Conservation (phyloP, 1,140 invertebrate species). For the Acyrthosiphon pisum region DNA sequence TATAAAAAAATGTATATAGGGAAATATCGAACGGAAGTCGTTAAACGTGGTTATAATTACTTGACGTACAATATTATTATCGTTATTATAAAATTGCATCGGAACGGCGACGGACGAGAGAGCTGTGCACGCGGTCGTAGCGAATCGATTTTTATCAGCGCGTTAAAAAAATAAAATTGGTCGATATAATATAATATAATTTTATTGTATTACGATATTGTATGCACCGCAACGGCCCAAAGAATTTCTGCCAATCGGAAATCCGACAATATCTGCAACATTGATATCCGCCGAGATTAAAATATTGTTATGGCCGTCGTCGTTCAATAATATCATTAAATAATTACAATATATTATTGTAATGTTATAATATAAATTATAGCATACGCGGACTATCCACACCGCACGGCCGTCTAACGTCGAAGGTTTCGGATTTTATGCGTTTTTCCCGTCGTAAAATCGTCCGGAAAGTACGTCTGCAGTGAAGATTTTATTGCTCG, state of each 20-base stretch:
- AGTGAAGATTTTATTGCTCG: not conserved
- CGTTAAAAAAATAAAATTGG: not conserved
- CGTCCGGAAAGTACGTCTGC: not conserved
- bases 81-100: not conserved
- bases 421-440: conserved; percentile 33
- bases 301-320: not conserved
- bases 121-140: conserved; percentile 4
- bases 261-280: not conserved
- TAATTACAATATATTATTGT: conserved; percentile 21
- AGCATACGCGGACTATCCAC: not conserved
- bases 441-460: conserved; percentile 45
- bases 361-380: not conserved
- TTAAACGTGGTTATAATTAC: not conserved
- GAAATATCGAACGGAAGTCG: not conserved
- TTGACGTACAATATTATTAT: not conserved
- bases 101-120: not conserved
- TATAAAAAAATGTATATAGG: too few species aligned
- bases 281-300: not conserved
- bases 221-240: not conserved
- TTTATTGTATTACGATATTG: too few species aligned
- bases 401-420: not conserved
- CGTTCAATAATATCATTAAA: conserved; percentile 10
- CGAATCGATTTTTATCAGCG: conserved; percentile 17
- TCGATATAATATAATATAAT: not conserved
- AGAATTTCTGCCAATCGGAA: not conserved